phyloP scores from a whole-genome alignment of 2,797 vertebrate species.

The Heterohyrax brucei region DNA sequence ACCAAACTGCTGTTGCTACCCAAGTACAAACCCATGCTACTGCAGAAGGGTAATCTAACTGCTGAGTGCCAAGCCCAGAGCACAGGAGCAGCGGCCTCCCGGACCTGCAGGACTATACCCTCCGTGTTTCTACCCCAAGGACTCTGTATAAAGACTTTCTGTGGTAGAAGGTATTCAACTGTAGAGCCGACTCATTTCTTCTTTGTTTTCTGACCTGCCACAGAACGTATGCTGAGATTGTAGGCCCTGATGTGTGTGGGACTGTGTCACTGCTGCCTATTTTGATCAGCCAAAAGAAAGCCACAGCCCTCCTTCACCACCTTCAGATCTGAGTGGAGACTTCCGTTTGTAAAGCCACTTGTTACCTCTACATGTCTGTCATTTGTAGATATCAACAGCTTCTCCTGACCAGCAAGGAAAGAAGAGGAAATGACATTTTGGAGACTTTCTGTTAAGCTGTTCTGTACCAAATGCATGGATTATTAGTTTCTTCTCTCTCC shows the following conservation, averaged over 20 bases:
- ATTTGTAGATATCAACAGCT: conserved; percentile 1
- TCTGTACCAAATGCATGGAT: conserved; percentile 63
- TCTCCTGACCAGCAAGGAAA: conserved; percentile 35
- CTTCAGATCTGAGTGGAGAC: neutral
- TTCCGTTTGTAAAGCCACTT: conserved; percentile 22
- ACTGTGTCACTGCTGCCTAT: rapidly evolving
- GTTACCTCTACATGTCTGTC: neutral
- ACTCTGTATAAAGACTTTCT: neutral
- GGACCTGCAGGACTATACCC: neutral
- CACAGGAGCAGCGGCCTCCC: neutral
- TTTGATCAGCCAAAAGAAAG: neutral
- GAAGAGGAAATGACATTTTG: conserved; percentile 66
- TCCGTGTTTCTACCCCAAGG: neutral
- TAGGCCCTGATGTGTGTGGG: neutral
- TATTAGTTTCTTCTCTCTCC: conserved; percentile 8
- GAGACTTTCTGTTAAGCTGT: conserved; percentile 49
- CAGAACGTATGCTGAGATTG: neutral
- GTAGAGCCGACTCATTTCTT: rapidly evolving
- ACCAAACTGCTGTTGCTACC: neutral
- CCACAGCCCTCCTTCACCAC: neutral
- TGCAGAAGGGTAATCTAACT: neutral
- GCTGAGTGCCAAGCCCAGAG: neutral
- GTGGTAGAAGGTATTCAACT: too few relatives aligned
- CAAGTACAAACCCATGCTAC: neutral
- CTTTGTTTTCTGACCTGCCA: neutral